phyloP scores from a whole-genome alignment of 2,797 vertebrate genomes.

The Tragelaphus eurycerus region DNA sequence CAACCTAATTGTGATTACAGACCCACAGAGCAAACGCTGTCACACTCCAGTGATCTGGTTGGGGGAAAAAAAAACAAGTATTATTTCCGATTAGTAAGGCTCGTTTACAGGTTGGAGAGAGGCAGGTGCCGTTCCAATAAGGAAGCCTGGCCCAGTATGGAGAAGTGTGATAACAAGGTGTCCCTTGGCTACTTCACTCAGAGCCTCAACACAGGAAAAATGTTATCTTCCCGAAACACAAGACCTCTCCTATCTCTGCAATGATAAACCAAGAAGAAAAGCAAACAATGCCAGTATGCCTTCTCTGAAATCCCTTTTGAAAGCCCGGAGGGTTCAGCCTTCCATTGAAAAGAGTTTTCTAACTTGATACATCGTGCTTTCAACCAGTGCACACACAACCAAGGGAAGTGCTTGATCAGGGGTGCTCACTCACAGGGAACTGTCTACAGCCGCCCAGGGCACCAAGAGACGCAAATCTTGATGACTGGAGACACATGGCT shows the following conservation, averaged over 20 bases:
- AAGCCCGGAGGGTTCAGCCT: slow-evolving; percentile 28
- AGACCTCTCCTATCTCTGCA: slow-evolving; percentile 50
- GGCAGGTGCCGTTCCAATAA: slow-evolving; percentile 55
- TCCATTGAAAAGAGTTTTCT: not conserved
- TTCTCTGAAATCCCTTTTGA: not conserved
- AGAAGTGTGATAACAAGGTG: slow-evolving; percentile 72
- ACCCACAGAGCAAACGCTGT: not conserved
- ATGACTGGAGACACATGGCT: not conserved
- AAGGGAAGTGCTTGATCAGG: not conserved
- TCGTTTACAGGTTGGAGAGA: not conserved
- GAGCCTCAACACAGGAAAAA: slow-evolving; percentile 37
- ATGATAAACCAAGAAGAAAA: slow-evolving; percentile 65
- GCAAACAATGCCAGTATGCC: slow-evolving; percentile 57
- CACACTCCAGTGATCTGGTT: not conserved
- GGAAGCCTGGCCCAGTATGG: slow-evolving; percentile 53
- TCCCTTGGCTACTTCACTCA: slow-evolving; percentile 62
- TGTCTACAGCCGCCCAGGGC: not conserved
- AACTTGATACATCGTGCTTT: not conserved
- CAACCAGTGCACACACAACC: not conserved
- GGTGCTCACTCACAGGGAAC: not conserved
- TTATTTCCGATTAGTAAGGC: slow-evolving; percentile 66
- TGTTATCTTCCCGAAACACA: slow-evolving; percentile 79
- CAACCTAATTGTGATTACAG: not conserved
- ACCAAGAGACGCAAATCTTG: not conserved
- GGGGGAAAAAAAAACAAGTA: slow-evolving; percentile 53